Evolutionary conservation across 2,888 invertebrate species (phyloP), one percentile per base, ranked within the genome.

Genomic region (Watsonalla binaria): DNA sequence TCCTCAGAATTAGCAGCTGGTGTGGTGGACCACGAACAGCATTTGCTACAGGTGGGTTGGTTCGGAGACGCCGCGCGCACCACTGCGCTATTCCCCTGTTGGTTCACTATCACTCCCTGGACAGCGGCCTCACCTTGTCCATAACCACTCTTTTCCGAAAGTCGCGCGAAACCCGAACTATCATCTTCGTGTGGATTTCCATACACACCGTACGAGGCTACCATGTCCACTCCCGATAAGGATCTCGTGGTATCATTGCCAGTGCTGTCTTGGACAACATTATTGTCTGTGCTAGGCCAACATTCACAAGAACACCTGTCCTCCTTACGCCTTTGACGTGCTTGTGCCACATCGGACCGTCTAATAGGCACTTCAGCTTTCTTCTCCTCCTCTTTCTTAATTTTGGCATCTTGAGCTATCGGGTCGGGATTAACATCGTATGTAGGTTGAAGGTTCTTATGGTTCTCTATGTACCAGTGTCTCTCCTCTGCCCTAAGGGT

Each of bases 401-500:
- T 78, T 82, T 91, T 91, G 75, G 78, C 86, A 76, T 90, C 90
- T 76, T 89, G 88, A 68, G 86, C 78, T 62, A 84, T 66, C 60
- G 76, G 70, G 54, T 90, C 90, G 58, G 81, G 77, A 54, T 74
- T 84, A 56, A 81, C 70, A 56, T 84, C 85, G 70, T 83, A 87
- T 64, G 61, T 84, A 0, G 86, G 80, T 65, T 90, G 88, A 63
- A 90, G 66, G 61, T 80, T 90, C 68, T 90, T 91, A 65, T 91
- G 91, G 59, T 91, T 90, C 63, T 91, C 91, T 84, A 91, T 85
- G 59, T 91, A 91, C 91, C 91, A 91, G 59, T 91, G 88, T 56
- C 90, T 78, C 62, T 91, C 91, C 65, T 91, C 91, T 0, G 91
- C 91, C 66, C 91, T 72, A 35, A 91, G 85, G 37, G 91, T 91